Evolutionary conservation across 2,888 invertebrate genomes (phyloP), one percentile per base, ranked within the genome.

Genomic region (Seira musarum): DNA sequence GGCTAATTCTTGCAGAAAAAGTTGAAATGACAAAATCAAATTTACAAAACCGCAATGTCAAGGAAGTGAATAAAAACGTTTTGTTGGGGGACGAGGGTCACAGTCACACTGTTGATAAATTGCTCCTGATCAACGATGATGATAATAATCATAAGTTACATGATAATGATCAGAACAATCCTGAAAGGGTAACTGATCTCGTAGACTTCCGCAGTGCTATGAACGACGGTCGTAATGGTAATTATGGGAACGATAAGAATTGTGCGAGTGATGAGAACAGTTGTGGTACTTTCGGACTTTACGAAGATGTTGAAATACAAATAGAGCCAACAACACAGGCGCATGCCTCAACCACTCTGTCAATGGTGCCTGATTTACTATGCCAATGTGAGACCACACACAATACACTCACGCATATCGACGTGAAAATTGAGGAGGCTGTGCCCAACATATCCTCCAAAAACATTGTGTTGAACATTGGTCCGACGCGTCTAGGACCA

Each of bases 341-440:
- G n/a, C 76, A 79, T 40, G 79, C 69, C 22, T 82, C 82, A 10
- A 82, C 82, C 46, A 82, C 82, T 63, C 64, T 86, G 67, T 85
- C 85, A 60, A 85, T 85, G 85, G 85, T 86, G 19, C 86, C 86
- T 17, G 86, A 86, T 67, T 82, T 86, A 57, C 77, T 86, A 69
- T 85, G 85, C 72, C 85, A 85, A 53, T 86, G 86, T 73, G 85
- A 85, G 64, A 84, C 77, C 49, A 82, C 83, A 13, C 70, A 70
- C 49, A 80, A 82, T 61, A 85, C 85, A 22, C 83, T 84, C 22
- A 84, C 85, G 2, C 86, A 86, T 57, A 84, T 86, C 73, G 82
- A 84, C 25, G 84, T 85, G 15, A 80, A 77, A 30, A 86, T 86
- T 61, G 84, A 85, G 64, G 82, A 84, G 49, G 72, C 69, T 22